Percentiles rank a stretch among this genome's conserved stretches.
Evolutionary conservation across 2,888 invertebrate species (phyloP).

Genomic region (Macaria liturata): DNA sequence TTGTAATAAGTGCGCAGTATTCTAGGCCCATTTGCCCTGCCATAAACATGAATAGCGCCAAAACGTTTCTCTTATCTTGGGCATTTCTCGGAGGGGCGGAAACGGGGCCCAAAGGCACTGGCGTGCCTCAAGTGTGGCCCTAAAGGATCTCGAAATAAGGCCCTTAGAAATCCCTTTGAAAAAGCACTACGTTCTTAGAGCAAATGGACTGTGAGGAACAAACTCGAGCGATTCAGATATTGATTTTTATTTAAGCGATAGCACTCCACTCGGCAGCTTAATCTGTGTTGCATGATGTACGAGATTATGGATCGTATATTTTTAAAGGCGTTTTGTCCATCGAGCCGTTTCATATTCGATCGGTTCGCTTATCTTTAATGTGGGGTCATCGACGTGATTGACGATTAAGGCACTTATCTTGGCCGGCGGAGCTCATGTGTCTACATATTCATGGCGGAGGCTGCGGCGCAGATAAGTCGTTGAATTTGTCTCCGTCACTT

Average conservation of each 20-base stretch:
- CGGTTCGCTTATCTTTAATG: constrained; percentile 36
- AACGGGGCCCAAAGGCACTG: constrained; percentile 71
- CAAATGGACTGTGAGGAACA: constrained; percentile 80
- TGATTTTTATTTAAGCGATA: constrained; percentile 77
- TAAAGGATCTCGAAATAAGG: constrained; percentile 80
- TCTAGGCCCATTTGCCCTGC: constrained; percentile 79
- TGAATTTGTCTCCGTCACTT: constrained; percentile 64
- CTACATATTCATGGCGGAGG: constrained; percentile 70
- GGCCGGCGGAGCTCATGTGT: constrained; percentile 43
- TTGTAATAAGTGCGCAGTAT: constrained; percentile 80
- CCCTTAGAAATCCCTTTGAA: constrained; percentile 69
- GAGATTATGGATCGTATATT: constrained; percentile 38
- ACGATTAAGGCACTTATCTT: constrained; percentile 48
- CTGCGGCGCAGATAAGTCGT: constrained; percentile 59
- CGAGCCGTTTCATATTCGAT: constrained; percentile 32
- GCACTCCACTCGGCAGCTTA: constrained; percentile 47
- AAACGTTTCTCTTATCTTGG: constrained; percentile 83
- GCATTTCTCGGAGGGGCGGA: constrained; percentile 79
- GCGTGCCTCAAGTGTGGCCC: constrained; percentile 77
- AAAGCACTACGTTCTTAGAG: constrained; percentile 74
- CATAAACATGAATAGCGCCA: constrained; percentile 82
- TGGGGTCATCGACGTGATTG: constrained; percentile 38
- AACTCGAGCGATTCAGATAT: constrained; percentile 76
- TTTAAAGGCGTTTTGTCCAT: constrained; percentile 37
- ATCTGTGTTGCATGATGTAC: constrained; percentile 50